These are phyloP conservation scores for Corythoichthys intestinalis DNA, from an alignment of 2,113 vertebrate genomes.

Conservation along the genomic window DNA sequence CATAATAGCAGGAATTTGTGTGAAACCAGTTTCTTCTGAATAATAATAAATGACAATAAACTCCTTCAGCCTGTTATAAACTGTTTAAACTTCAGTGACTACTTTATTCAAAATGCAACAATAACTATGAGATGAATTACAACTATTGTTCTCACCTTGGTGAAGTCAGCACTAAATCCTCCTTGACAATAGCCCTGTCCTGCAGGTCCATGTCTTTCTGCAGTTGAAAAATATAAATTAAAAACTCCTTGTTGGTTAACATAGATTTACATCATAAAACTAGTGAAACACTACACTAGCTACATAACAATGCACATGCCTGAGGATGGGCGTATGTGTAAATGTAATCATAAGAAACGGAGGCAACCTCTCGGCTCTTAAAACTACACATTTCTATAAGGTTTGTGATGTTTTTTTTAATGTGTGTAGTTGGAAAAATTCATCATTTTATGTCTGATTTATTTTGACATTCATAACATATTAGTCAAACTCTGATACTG, in stretches of 20 bases:
- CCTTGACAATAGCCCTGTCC: constrained; percentile 89
- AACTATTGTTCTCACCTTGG: constrained; percentile 74
- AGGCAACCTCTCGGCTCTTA: not conserved
- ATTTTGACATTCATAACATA: not conserved
- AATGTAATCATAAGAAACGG: too few relatives aligned
- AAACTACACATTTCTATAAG: not conserved
- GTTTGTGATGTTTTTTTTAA: not conserved
- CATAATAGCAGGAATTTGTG: constrained; percentile 26
- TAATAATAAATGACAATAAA: constrained; percentile 25
- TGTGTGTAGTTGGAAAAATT: not conserved
- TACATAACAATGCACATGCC: too few relatives aligned
- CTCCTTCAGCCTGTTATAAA: constrained; percentile 11
- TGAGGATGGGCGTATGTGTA: too few relatives aligned
- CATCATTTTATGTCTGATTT: not conserved
- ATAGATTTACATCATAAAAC: not conserved
- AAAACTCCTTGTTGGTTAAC: not conserved
- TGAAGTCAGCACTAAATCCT: constrained; percentile 88
- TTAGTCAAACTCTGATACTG: too few relatives aligned
- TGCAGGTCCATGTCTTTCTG: constrained; percentile 69
- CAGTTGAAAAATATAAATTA: constrained; percentile 8
- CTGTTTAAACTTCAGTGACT: constrained; percentile 11
- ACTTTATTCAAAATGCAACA: constrained; percentile 15
- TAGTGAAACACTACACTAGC: not conserved
- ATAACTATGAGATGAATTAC: constrained; percentile 3
- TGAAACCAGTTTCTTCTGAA: constrained; percentile 19